Percentiles rank a stretch among this genome's conserved stretches.
phyloP scores from a whole-genome alignment of 2,113 vertebrate genomes.

The Zosterops hypoxanthus region DNA sequence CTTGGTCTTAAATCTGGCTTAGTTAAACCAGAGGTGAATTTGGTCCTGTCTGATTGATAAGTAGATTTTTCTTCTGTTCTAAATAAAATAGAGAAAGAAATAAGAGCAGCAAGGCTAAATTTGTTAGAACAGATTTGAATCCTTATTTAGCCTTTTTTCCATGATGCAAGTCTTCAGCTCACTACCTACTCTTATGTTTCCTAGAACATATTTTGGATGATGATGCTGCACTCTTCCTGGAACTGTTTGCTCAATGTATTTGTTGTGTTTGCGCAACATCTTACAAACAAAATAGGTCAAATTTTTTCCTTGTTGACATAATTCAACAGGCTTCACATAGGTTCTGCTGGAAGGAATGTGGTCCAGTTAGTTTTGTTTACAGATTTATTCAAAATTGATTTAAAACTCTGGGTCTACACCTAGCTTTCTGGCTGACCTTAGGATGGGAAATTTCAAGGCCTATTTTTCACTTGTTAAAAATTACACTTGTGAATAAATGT shows the following conservation, averaged over 20 bases:
- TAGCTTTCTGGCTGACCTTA: not conserved
- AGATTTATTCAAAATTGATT: constrained; percentile 4
- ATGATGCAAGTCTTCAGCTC: not conserved
- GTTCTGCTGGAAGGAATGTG: not conserved
- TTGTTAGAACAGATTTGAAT: not conserved
- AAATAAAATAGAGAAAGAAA: not conserved
- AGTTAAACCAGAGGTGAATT: not conserved
- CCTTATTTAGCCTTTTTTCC: constrained; percentile 18
- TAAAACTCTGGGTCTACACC: not conserved
- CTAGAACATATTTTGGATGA: not conserved
- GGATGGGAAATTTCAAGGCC: not conserved
- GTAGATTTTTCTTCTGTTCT: not conserved
- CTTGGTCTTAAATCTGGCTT: not conserved
- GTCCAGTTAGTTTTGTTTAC: not conserved
- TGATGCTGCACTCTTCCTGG: not conserved
- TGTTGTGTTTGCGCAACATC: not conserved
- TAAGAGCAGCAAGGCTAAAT: not conserved
- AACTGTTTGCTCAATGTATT: constrained; percentile 32
- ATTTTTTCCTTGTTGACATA: constrained; percentile 25
- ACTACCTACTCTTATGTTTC: not conserved
- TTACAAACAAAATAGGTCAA: constrained; percentile 11
- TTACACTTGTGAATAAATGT: not conserved
- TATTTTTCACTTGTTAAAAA: not conserved
- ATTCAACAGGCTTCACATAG: not conserved
- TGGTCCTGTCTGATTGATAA: not conserved